Base-by-base conservation (phyloP, 1,140 invertebrate species). In the Galendromus occidentalis region DNA sequence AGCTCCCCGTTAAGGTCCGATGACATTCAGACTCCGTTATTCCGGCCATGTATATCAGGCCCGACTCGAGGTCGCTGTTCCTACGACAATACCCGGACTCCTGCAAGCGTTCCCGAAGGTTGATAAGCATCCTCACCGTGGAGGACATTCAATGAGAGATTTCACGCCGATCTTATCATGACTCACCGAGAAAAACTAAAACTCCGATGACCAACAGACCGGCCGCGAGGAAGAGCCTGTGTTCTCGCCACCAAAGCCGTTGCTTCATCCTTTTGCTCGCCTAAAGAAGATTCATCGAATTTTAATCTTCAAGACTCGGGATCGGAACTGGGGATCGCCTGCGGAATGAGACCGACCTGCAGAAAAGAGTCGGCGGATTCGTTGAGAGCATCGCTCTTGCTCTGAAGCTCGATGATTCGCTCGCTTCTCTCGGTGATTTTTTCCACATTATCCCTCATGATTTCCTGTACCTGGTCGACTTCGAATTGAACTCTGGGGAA, bases 361-460 rank as follows among this genome's bases (percentile, higher is more conserved):
- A 59, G 51, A 9, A 59, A 59, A 17, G 51, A 25, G 51, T 59
- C 51, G 33, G 51, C 51, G 14, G 17, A 14, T 4, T 59, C 22
- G 33, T 1, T 59, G 51, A 59, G 51, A 25, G 14, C 33, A 18
- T 59, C 51, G 51, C 51, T 25, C 51, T 59, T 59, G 22, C 33
- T 33, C 22, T 25, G 74, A 0, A 76, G 67, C 44, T 76, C 74
- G 65, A 76, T 75, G 22, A 76, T 67, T 59, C 72, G 70, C 28
- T 74, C 72, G 30, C 75, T 75, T 55, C 75, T 65, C 12, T 76
- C 74, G 42, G 75, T 65, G n/a, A 76, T 75, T 67, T 72, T 74
- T 42, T 68, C 69, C 0, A 76, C 74, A 69, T 76, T 76, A 39
- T 71, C 68, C 64, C 73, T 72, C 75, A 76, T 76, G 17, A 76